Evolutionary conservation across 1,140 invertebrate species (phyloP), one percentile per base, ranked within the genome.

Genomic region (Copidosoma floridanum): DNA sequence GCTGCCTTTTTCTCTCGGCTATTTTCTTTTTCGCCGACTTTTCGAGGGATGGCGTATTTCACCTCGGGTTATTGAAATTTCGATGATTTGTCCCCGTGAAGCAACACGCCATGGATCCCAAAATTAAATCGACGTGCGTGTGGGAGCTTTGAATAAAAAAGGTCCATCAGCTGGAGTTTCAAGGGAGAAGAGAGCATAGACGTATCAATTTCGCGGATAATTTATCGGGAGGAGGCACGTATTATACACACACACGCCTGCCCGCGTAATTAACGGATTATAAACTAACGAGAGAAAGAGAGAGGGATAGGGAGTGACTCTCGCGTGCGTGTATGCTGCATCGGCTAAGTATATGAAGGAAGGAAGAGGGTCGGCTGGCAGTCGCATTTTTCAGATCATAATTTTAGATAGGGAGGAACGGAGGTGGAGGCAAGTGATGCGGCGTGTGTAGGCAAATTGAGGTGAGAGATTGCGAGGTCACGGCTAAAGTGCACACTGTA

Each of bases 381-480:
- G 40, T n/a, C n/a, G n/a, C 51, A 65, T 64, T 76, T 79, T 78
- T 78, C 66, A 79, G 79, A 81, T 81, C 71, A 77, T 80, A 79
- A 81, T 81, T 81, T 81, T 73, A 81, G 79, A 81, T 81, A 81
- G 70, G 35, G 20, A 14, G 20, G 23, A 12, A 26, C 12, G 23
- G 32, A 58, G 59, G 54, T 48, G 56, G 64, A 18, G n/a, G 44
- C 50, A 74, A 70, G 70, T 78, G 74, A 79, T 79, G 76, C 26
- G n/a, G 44, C 50, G 75, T 70, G 70, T 78, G 74, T 79, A 80
- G 76, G 78, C 77, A 79, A 80, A 79, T 79, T 80, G 77, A 80
- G 78, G 78, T 79, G 78, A 79, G n/a, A n/a, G 77, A 79, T 77
- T 77, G 76, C n/a, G 75, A 78, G 77, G 77, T 80, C 78, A 79